Evolutionary conservation across 2,888 invertebrate species (phyloP).

Genomic region (Drosophila pegasa): DNA sequence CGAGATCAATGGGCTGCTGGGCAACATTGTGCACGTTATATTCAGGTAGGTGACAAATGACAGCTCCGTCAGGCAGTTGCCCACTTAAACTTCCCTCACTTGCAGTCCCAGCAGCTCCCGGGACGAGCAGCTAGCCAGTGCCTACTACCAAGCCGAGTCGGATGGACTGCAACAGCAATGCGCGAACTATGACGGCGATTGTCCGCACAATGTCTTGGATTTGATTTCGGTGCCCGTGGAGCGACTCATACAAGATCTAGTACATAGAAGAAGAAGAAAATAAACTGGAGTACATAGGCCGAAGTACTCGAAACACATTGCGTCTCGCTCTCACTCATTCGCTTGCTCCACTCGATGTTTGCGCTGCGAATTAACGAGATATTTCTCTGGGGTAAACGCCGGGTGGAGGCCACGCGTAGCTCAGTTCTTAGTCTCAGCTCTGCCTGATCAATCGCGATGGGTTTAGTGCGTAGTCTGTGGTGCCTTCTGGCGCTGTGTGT

Average conservation of each 20-base stretch:
- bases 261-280: slow-evolving; percentile 51
- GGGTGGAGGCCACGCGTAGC: not conserved
- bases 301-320: slow-evolving; percentile 13
- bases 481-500: slow-evolving; percentile 21
- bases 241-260: slow-evolving; percentile 64
- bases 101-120: slow-evolving; percentile 78
- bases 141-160: slow-evolving; percentile 80
- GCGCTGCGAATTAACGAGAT: slow-evolving; percentile 48
- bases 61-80: no score
- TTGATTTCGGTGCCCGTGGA: slow-evolving; percentile 80
- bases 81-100: not conserved
- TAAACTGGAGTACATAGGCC: slow-evolving; percentile 40
- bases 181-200: slow-evolving; percentile 50
- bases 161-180: slow-evolving; percentile 75
- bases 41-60: slow-evolving; percentile 87
- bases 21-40: slow-evolving; percentile 88
- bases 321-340: slow-evolving; percentile 17
- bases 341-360: slow-evolving; percentile 31
- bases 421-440: slow-evolving; percentile 46
- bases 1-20: slow-evolving; percentile 88
- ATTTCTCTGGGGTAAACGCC: slow-evolving; percentile 32
- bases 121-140: slow-evolving; percentile 71
- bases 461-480: not conserved
- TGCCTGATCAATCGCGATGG: slow-evolving; percentile 40
- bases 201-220: slow-evolving; percentile 75